Conservation (phyloP, 2,888 invertebrate species). For the Drosophila rubida region DNA sequence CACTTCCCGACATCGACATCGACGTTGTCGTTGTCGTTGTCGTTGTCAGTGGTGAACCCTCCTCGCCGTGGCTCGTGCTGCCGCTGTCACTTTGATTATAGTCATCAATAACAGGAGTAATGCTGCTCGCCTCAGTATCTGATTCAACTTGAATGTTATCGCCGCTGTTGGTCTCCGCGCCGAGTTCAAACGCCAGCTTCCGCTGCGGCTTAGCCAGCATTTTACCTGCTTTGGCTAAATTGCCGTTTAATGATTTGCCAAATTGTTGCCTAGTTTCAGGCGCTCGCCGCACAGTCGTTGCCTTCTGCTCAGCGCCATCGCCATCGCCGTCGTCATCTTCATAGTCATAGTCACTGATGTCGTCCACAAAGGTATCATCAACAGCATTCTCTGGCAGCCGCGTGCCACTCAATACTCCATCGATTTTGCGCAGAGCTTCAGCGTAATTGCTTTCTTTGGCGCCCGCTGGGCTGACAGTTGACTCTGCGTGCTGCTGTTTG, state of each 20-base stretch:
- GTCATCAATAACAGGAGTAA: conserved; percentile 73
- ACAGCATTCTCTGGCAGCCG: conserved; percentile 3
- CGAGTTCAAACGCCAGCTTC: conserved; percentile 33
- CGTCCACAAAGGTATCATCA: conserved; percentile 41
- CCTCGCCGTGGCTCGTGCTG: conserved; percentile 28
- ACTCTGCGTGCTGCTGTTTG: conserved; percentile 26
- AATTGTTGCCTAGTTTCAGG: conserved; percentile 62
- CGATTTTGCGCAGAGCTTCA: conserved; percentile 79
- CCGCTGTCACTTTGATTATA: conserved; percentile 78
- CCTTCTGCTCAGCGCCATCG: conserved; percentile 15
- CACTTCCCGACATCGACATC: conserved; percentile 42
- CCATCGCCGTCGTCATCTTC: conserved; percentile 51
- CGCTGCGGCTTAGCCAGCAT: conserved; percentile 47
- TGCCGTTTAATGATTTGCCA: conserved; percentile 83
- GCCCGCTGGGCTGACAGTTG: conserved; percentile 30
- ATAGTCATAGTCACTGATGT: conserved; percentile 70
- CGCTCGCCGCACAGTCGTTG: conserved; percentile 23
- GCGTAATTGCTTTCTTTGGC: conserved; percentile 48
- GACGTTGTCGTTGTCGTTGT: conserved; percentile 17
- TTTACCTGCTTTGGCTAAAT: conserved; percentile 79
- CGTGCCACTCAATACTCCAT: conserved; percentile 80
- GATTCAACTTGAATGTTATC: conserved; percentile 45
- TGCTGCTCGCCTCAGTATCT: conserved; percentile 49
- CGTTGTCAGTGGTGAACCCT: conserved; percentile 27
- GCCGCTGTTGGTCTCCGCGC: conserved; percentile 22